Percentiles rank a stretch among this genome's conserved stretches.
Evolutionary conservation across 2,888 invertebrate genomes (phyloP).

Genomic region (Mythimna ferrago): DNA sequence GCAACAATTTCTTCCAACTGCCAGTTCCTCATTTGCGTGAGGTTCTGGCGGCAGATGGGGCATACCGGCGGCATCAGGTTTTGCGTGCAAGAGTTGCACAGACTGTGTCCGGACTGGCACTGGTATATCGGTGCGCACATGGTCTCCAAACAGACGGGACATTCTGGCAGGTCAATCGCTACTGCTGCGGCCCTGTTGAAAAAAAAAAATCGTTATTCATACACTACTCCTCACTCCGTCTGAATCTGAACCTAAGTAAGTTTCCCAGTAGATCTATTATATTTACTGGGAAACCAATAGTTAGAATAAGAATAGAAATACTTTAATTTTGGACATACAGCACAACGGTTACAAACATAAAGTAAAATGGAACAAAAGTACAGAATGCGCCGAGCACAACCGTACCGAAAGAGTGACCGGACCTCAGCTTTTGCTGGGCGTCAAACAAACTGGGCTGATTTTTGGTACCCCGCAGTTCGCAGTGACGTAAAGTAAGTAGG

Average conservation of each 20-base stretch:
- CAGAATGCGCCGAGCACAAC: too few relatives aligned
- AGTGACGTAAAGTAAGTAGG: too few relatives aligned
- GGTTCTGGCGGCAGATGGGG: constrained; percentile 83
- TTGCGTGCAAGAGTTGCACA: constrained; percentile 80
- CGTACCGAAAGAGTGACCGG: too few relatives aligned
- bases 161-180: constrained; percentile 81
- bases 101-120: constrained; percentile 85
- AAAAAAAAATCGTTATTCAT: neutral
- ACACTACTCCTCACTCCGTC: too few relatives aligned
- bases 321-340: too few relatives aligned
- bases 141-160: constrained; percentile 83
- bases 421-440: too few relatives aligned
- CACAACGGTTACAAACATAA: too few relatives aligned
- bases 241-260: too few relatives aligned
- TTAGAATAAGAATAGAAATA: neutral
- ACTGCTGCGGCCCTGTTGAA: constrained; percentile 55
- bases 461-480: too few relatives aligned
- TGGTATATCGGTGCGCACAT: constrained; percentile 85
- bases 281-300: neutral
- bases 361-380: too few relatives aligned
- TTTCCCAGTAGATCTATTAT: too few relatives aligned
- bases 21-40: constrained; percentile 87
- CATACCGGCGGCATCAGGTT: constrained; percentile 78
- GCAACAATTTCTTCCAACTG: constrained; percentile 82
- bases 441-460: too few relatives aligned